Evolutionary conservation across 2,888 invertebrate species (phyloP), one percentile per base, ranked within the genome.

Genomic region (Zhengitettix transpicula): DNA sequence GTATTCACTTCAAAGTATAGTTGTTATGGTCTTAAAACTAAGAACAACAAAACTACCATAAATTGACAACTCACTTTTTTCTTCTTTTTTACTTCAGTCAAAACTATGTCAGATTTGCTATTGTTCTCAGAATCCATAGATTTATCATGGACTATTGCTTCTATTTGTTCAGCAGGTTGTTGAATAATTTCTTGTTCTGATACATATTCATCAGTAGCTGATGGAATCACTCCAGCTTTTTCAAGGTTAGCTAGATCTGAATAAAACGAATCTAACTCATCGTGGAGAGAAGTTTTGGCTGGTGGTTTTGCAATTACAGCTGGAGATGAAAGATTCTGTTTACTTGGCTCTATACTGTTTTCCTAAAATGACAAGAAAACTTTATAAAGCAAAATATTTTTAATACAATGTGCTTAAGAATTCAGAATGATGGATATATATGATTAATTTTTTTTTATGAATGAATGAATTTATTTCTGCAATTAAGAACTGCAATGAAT

Each of bases 211-310:
- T 52, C 40, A n/a, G 58, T 40, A 47, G 59, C 12, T 51, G 60
- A 10, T 11, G 63, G 60, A 41, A 61, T 58, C 11, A 58, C 54
- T 10, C 52, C 17, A 16, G 52, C 54, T 14, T 73, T 70, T 64
- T 80, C 79, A 56, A 81, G 71, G 1, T 76, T 74, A 3, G 81
- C 81, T 42, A 81, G 75, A 65, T 81, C 81, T 9, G 75, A 80
- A 69, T 81, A 82, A 69, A 81, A 82, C 3, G 79, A 79, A 69
- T 78, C 77, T 58, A 82, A 69, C 14, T 76, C 81, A 0, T 75
- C 74, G n/a, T 71, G 74, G 12, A 78, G 67, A 12, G 72, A 69
- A 15, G 70, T 66, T 10, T 65, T 67, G 1, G 72, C 66, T 1
- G 73, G 72, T 7, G 73, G 73, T 42, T 72, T 72, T 3, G 71